Percentiles rank a stretch among this genome's conserved stretches.
Conservation (phyloP, 2,113 vertebrate genomes). For the Narcine bancroftii region DNA sequence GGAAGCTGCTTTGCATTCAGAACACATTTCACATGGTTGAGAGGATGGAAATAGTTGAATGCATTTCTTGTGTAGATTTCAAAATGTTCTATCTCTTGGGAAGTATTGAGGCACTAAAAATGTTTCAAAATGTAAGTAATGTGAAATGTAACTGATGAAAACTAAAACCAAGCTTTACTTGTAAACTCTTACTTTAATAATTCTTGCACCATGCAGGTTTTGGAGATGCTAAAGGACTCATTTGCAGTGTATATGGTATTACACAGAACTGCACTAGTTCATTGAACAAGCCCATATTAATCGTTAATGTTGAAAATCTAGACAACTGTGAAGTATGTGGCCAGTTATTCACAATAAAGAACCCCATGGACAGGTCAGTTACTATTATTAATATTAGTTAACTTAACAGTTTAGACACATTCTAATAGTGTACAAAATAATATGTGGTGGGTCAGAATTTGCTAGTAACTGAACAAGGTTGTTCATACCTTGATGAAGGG, state of each 20-base stretch:
- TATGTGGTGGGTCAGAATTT: not conserved
- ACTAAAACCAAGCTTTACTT: not conserved
- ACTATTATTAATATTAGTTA: conserved; percentile 37
- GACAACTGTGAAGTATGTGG: conserved; percentile 96
- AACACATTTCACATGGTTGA: not conserved
- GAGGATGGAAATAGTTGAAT: not conserved
- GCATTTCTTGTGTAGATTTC: not conserved
- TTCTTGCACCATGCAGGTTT: conserved; percentile 80
- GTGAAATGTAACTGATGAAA: not conserved
- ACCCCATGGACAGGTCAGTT: conserved; percentile 88
- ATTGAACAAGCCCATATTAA: conserved; percentile 86
- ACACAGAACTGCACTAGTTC: conserved; percentile 91
- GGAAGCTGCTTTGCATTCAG: too few relatives aligned
- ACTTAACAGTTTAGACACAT: conserved; percentile 24
- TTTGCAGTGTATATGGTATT: conserved; percentile 91
- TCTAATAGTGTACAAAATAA: too few relatives aligned
- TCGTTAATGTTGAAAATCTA: conserved; percentile 91
- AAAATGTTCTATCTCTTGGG: too few relatives aligned
- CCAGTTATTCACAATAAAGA: conserved; percentile 82
- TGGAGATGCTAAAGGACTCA: conserved; percentile 83
- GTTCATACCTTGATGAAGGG: too few relatives aligned
- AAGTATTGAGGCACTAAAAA: not conserved
- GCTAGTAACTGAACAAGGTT: not conserved
- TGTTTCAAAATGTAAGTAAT: not conserved
- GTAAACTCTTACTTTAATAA: not conserved